These are phyloP conservation scores for Margarornis squamiger DNA, from an alignment of 2,797 vertebrate genomes.

Conservation along the genomic window DNA sequence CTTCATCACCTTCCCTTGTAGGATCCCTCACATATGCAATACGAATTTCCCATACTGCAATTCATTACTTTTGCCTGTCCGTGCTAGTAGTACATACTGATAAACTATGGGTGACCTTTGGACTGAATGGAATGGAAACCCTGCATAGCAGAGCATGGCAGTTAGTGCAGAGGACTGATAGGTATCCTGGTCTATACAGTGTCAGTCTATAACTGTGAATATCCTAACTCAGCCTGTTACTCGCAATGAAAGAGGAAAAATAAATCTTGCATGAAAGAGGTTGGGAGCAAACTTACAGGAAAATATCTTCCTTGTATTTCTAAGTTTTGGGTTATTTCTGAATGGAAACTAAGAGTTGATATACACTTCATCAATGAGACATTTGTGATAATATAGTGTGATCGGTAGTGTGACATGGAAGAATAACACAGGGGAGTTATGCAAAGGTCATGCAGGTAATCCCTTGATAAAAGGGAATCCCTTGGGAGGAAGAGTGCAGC, in stretches of 20 bases:
- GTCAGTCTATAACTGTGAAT: background rate
- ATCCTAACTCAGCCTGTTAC: background rate
- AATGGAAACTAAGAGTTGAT: background rate
- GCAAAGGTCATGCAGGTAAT: slow-evolving; percentile 42
- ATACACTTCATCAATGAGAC: background rate
- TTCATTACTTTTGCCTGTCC: background rate
- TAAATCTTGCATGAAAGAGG: background rate
- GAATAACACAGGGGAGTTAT: background rate
- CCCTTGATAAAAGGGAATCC: slow-evolving; percentile 18
- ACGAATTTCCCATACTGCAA: background rate
- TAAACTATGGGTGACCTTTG: background rate
- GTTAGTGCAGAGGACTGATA: background rate
- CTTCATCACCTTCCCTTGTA: background rate
- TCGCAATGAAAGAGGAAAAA: background rate
- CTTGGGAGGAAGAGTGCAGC: slow-evolving; percentile 14
- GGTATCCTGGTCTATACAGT: background rate
- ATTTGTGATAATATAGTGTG: background rate
- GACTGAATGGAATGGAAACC: background rate
- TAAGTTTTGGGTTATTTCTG: background rate
- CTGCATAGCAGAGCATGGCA: background rate
- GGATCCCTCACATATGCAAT: background rate
- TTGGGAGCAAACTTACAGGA: background rate
- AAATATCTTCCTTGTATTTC: background rate
- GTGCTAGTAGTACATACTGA: background rate
- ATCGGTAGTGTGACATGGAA: background rate